Conservation (phyloP, 2,113 vertebrate genomes). For the Apus apus region DNA sequence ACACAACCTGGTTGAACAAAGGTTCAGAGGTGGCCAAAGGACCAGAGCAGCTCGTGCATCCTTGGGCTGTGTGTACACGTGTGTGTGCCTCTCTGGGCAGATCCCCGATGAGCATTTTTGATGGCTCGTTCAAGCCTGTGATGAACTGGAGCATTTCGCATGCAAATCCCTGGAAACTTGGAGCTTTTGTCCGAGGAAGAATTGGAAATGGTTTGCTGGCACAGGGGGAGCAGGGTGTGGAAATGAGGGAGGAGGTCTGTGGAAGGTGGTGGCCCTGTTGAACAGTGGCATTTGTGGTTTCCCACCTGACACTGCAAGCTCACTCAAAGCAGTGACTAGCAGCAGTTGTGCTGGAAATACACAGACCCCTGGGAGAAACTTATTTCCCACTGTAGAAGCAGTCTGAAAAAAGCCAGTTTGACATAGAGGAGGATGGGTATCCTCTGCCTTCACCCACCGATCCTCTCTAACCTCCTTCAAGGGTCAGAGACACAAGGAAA, state of each 20-base stretch:
- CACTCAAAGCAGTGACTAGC: neutral
- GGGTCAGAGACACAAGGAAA: neutral
- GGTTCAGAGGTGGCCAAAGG: neutral
- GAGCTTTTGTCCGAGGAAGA: neutral
- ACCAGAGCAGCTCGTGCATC: neutral
- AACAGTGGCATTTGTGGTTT: neutral
- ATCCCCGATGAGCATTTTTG: neutral
- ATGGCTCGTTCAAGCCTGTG: slow-evolving; percentile 1
- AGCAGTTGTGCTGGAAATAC: neutral
- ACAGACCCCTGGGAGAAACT: neutral
- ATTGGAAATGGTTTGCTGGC: neutral
- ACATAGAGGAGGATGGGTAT: neutral
- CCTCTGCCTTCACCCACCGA: neutral
- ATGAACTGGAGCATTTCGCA: neutral
- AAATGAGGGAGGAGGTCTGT: neutral
- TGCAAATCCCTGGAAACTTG: slow-evolving; percentile 40
- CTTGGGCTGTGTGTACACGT: neutral
- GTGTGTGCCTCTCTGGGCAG: neutral
- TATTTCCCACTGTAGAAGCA: neutral
- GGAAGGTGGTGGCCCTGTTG: neutral
- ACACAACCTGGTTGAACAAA: neutral
- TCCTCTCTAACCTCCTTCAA: neutral
- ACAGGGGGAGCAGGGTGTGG: neutral
- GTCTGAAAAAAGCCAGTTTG: neutral
- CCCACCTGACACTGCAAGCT: neutral